Base-by-base conservation (phyloP, 2,797 vertebrate genomes). In the Trachurus trachurus region DNA sequence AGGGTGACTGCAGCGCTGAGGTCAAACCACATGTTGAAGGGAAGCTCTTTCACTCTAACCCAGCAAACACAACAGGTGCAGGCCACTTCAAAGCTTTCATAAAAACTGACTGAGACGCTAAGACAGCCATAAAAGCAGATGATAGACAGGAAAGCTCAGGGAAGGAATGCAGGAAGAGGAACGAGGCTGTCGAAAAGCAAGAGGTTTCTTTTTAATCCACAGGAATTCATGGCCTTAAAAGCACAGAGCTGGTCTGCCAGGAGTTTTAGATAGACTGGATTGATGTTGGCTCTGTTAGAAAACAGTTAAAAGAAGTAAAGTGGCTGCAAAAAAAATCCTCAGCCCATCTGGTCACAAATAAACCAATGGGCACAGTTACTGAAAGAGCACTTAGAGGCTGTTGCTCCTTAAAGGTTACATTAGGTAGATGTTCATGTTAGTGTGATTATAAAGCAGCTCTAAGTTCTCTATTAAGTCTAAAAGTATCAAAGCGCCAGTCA, bases 31-130 rank as follows among this genome's bases (percentile, higher is more conserved):
- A 68, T 79, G 79, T 74, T 26, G 62, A 71, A 16, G 8, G 39
- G 67, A 57, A 29, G 64, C 60, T 45, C 40, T 12, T 31, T 3
- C 2, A 40, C 34, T 26, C 11, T n/a, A 39, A 39, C 29, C 26
- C 21, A 6, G 31, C 13, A 15, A 71, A 16, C 78, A 90, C 88
- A 95, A 96, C 96, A 96, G 96, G 96, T 96, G 95, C 88, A 79
- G 84, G 86, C 78, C 88, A 76, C 57, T 80, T 87, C 80, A 88
- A 89, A 87, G 89, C 74, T 31, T 59, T 26, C 72, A 72, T 61
- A 59, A 82, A 82, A 85, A 76, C 57, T 8, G 50, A 31, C 40
- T 11, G 42, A 60, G 59, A 61, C 68, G 72, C 61, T 34, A 50
- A 84, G 47, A 65, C 69, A 34, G 69, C 73, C 72, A 67, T 80